Percentiles rank a stretch among this genome's conserved stretches.
phyloP scores from a whole-genome alignment of 2,113 vertebrate species.

The Genyomyrus donnyi region DNA sequence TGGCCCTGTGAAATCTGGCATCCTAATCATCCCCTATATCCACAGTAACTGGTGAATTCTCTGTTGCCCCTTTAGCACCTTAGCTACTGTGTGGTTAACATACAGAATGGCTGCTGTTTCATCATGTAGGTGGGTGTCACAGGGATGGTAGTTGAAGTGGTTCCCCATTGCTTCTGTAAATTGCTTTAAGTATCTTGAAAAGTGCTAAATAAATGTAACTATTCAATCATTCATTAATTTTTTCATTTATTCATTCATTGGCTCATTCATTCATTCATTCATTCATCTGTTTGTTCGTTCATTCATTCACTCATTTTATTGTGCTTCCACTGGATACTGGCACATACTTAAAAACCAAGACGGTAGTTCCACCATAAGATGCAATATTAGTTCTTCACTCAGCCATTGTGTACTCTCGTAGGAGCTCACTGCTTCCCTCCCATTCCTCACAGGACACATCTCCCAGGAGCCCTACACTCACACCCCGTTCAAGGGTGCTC shows the following conservation, averaged over 20 bases:
- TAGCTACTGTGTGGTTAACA: background rate
- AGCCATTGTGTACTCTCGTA: background rate
- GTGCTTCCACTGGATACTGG: background rate
- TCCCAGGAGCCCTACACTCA: background rate
- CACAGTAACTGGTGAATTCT: background rate
- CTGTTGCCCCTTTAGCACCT: background rate
- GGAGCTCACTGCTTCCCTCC: background rate
- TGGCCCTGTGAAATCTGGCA: background rate
- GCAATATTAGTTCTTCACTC: background rate
- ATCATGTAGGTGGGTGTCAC: background rate
- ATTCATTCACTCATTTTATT: background rate
- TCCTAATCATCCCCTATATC: background rate
- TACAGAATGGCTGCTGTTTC: background rate
- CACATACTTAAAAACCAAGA: background rate
- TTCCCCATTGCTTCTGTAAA: background rate
- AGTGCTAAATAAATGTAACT: background rate
- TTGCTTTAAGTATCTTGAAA: background rate
- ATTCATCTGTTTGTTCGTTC: no score
- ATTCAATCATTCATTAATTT: background rate
- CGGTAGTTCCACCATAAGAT: background rate
- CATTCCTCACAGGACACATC: background rate
- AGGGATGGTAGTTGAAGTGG: background rate
- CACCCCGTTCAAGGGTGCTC: background rate
- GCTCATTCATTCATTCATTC: background rate
- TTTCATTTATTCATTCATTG: background rate